Evolutionary conservation across 1,140 invertebrate genomes (phyloP).

Genomic region (Muscidifurax raptorellus): DNA sequence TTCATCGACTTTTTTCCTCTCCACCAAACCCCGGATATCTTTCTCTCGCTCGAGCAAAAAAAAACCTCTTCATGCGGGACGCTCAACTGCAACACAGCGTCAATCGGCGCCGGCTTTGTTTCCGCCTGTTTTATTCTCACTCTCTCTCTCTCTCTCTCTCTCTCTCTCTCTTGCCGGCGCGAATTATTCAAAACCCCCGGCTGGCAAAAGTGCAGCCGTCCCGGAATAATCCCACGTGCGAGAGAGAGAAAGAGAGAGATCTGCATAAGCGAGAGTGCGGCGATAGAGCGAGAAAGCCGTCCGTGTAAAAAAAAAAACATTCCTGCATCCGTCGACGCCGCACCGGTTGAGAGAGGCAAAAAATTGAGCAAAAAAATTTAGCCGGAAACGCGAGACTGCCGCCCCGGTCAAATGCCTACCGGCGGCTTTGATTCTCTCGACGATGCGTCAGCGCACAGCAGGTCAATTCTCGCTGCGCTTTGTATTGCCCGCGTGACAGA

Average conservation of each 20-base stretch:
- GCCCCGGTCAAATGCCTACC: slow-evolving; percentile 21
- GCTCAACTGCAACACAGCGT: neutral
- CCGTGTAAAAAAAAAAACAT: slow-evolving; percentile 32
- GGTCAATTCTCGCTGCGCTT: slow-evolving; percentile 27
- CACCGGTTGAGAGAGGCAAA: neutral
- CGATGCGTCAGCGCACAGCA: slow-evolving; percentile 32
- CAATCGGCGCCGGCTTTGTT: slow-evolving; percentile 39
- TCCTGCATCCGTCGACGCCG: neutral
- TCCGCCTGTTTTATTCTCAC: slow-evolving; percentile 18
- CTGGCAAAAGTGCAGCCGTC: slow-evolving; percentile 54
- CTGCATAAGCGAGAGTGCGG: slow-evolving; percentile 41
- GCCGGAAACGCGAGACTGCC: slow-evolving; percentile 45
- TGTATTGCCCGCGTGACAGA: slow-evolving; percentile 18
- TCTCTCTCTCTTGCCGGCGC: neutral
- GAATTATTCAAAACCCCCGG: slow-evolving; percentile 45
- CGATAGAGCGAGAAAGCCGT: slow-evolving; percentile 6
- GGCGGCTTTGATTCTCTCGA: slow-evolving; percentile 2
- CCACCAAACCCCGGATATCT: neutral
- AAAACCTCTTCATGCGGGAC: slow-evolving; percentile 27
- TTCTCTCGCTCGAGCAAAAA: neutral
- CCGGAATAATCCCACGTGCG: slow-evolving; percentile 43
- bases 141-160: neutral
- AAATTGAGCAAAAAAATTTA: slow-evolving; percentile 31
- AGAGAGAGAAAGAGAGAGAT: too few relatives aligned
- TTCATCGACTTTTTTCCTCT: too few relatives aligned